Base-by-base conservation (phyloP, 2,888 invertebrate species). In the Erebia ligea region DNA sequence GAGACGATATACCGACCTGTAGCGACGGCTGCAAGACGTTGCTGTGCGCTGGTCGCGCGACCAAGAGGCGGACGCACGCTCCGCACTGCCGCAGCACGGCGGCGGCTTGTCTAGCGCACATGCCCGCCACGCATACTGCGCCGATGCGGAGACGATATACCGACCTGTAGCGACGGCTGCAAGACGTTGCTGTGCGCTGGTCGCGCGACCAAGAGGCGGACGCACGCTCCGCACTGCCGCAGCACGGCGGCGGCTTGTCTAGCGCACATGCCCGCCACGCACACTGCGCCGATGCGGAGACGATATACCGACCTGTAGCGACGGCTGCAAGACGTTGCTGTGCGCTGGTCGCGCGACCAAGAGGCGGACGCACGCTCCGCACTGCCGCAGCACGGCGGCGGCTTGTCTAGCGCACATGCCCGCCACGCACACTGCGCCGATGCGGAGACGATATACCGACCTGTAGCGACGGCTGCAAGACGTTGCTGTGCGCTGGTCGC, bases 181-280 rank as follows among this genome's bases (percentile, higher is more conserved):
- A 75, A 48, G 13, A 70, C 50, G 77, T 80, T 69, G 94, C 94
- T 67, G 69, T 75, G 74, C 4, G 96, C 95, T n/a, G 97, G 97
- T 59, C 98, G 90, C 96, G 11, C 98, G 98, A 74, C 97, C 97
- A 85, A 97, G 97, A 82, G 98, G 97, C 75, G 98, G 98, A 77
- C 97, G 97, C 96, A 98, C 97, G 40, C 98, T 98, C 77, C 98
- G 96, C 78, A 98, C 95, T 11, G 97, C 96, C 0, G 98, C 98
- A 65, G 98, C 98, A 66, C 98, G 95, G 80, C 98, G 95, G 1
- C 98, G 95, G 71, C 52, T 52, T 52, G 52, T 17, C 98, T 97
- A 75, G 98, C 98, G 85, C 97, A 96, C 34, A 96, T 96, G 25
- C 98, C 98, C 78, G 97, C 97, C 92, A 98, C 98, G 17, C 98